phyloP scores from a whole-genome alignment of 1,140 invertebrate genomes.

The Formica selysi region DNA sequence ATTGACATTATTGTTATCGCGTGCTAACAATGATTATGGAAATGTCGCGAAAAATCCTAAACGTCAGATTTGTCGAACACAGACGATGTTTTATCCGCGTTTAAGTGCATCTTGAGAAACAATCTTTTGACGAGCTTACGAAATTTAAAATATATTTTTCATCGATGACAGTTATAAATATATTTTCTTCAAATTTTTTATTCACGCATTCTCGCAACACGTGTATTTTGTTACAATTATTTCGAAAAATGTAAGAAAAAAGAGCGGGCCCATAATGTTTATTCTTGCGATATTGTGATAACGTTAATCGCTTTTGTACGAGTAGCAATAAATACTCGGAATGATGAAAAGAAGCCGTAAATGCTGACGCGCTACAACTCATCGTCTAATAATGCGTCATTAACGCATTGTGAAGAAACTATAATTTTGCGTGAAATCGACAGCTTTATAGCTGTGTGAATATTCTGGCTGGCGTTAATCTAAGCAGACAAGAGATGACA shows the following conservation, averaged over 20 bases:
- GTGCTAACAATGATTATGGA: conserved; percentile 6
- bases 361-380: not conserved
- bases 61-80: not conserved
- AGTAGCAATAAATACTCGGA: not conserved
- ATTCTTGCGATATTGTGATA: not conserved
- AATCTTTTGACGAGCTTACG: not conserved
- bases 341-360: not conserved
- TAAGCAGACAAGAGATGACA: conserved; percentile 44
- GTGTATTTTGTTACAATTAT: not conserved
- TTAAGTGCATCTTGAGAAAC: not conserved
- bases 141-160: too few species aligned
- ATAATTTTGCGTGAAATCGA: conserved; percentile 67
- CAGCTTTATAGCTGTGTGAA: conserved; percentile 53
- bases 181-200: not conserved
- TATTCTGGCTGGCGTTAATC: conserved; percentile 61
- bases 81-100: not conserved
- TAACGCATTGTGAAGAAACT: conserved; percentile 56
- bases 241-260: not conserved
- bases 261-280: not conserved
- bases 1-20: conserved; percentile 60
- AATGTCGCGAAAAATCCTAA: conserved; percentile 10
- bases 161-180: too few species aligned
- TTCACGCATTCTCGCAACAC: not conserved
- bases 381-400: conserved; percentile 67
- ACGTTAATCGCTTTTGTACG: conserved; percentile 20